phyloP scores from a whole-genome alignment of 1,140 invertebrate species.

The Dendrolimus kikuchii region DNA sequence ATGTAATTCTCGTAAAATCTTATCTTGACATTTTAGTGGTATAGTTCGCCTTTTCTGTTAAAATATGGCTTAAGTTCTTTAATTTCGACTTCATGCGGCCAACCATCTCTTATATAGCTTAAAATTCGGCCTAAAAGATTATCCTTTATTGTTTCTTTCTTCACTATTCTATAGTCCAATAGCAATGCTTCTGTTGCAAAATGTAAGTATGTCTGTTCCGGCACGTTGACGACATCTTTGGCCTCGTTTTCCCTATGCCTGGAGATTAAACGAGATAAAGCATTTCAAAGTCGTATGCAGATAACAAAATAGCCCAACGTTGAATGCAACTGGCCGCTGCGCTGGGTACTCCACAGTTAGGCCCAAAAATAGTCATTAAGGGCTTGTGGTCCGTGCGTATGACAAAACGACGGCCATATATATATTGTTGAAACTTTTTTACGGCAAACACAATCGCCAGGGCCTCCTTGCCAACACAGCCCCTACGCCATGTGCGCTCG shows the following conservation, averaged over 20 bases:
- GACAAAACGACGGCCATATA: slow-evolving; percentile 6
- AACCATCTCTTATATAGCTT: slow-evolving; percentile 13
- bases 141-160: slow-evolving; percentile 5
- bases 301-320: slow-evolving; percentile 11
- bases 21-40: slow-evolving; percentile 10
- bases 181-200: slow-evolving; percentile 11
- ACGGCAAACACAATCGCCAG: too few relatives aligned
- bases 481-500: too few relatives aligned
- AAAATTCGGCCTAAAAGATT: slow-evolving; percentile 5
- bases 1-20: slow-evolving; percentile 12
- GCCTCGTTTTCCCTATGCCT: slow-evolving; percentile 2
- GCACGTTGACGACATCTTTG: neutral
- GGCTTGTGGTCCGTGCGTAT: slow-evolving; percentile 11
- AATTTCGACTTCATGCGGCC: slow-evolving; percentile 7
- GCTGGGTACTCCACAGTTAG: slow-evolving; percentile 4
- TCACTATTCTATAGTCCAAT: slow-evolving; percentile 22
- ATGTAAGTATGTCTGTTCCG: slow-evolving; percentile 21
- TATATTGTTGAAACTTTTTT: slow-evolving; percentile 18
- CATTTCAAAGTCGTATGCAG: slow-evolving; percentile 7
- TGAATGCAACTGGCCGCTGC: slow-evolving; percentile 8
- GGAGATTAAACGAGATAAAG: slow-evolving; percentile 12
- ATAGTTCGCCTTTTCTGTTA: slow-evolving; percentile 15
- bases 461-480: too few relatives aligned
- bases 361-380: slow-evolving; percentile 5
- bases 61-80: slow-evolving; percentile 7